Base-by-base conservation (phyloP, 2,888 invertebrate genomes). In the Ceramica pisi region DNA sequence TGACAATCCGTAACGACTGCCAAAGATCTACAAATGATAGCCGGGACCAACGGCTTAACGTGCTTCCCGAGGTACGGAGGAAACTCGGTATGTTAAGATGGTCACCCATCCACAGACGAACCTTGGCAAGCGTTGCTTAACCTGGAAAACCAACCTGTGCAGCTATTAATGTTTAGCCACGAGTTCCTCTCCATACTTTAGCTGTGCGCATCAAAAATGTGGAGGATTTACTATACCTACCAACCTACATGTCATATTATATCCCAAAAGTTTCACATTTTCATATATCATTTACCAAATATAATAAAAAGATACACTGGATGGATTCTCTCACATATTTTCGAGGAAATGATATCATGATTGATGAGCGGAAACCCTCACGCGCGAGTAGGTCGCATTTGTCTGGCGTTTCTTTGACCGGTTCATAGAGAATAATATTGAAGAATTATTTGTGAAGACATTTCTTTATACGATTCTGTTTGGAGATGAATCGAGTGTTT, bases 311-410 rank as follows among this genome's bases (percentile, higher is more conserved):
- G 5, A 79, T 55, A 60, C 48, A 21, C 3, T 50, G 19, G 10
- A 26, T 63, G 38, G 21, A n/a, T 26, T 53, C 46, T 60, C 70
- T 12, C 55, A 64, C 38, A 50, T 19, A 64, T 62, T 63, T 82
- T 57, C 23, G 68, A 78, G 65, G 62, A 68, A 78, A 50, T 60
- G 59, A 63, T 63, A 66, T 50, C 53, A 66, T 78, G 71, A 62
- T 80, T 72, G 79, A 80, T 78, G 68, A 56, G 23, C 23, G 57
- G 51, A 66, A 69, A 68, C 80, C 72, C 72, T 73, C 38, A 50
- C 46, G 77, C 89, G 86, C 55, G 90, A 89, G 88, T 38, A 48
- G 48, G 61, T 75, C 75, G 83, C 83, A 78, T 65, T 78, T 72
- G 67, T 80, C 72, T 46, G 51, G 21, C 50, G 46, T 72, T 59